Conservation (phyloP, 2,113 vertebrate species). For the Cyprinodon variegatus region DNA sequence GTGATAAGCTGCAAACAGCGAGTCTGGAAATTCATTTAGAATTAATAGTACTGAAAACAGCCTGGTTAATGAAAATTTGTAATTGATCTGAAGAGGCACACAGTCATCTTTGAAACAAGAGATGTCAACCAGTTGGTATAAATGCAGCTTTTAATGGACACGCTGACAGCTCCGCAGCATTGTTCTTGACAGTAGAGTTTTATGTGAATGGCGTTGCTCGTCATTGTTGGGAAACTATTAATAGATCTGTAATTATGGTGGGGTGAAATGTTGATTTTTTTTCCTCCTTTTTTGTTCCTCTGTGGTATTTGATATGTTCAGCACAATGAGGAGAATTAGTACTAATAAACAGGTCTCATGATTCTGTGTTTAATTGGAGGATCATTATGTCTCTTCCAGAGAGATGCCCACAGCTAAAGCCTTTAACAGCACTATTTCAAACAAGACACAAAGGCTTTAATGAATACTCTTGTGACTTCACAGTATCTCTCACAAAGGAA, state of each 20-base stretch:
- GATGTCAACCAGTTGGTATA: constrained; percentile 75
- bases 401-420: constrained; percentile 75
- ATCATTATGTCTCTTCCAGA: constrained; percentile 79
- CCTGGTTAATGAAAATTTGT: constrained; percentile 75
- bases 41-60: constrained; percentile 77
- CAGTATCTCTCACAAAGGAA: constrained; percentile 67
- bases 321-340: constrained; percentile 79
- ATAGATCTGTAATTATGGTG: constrained; percentile 80
- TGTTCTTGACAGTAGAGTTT: constrained; percentile 76
- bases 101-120: constrained; percentile 77
- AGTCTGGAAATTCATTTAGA: constrained; percentile 77
- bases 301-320: constrained; percentile 77
- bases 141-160: constrained; percentile 78
- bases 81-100: constrained; percentile 77
- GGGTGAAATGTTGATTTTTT: constrained; percentile 71
- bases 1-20: constrained; percentile 77
- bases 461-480: constrained; percentile 82
- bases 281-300: constrained; percentile 46
- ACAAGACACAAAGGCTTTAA: constrained; percentile 78
- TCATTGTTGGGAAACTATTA: constrained; percentile 81
- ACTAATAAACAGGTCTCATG: constrained; percentile 80
- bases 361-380: constrained; percentile 80
- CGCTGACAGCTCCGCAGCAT: constrained; percentile 64
- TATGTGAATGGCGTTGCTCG: constrained; percentile 71
- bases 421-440: constrained; percentile 75